These are phyloP conservation scores for Portevinia maculata DNA, from an alignment of 2,888 invertebrate species.

Conservation along the genomic window DNA sequence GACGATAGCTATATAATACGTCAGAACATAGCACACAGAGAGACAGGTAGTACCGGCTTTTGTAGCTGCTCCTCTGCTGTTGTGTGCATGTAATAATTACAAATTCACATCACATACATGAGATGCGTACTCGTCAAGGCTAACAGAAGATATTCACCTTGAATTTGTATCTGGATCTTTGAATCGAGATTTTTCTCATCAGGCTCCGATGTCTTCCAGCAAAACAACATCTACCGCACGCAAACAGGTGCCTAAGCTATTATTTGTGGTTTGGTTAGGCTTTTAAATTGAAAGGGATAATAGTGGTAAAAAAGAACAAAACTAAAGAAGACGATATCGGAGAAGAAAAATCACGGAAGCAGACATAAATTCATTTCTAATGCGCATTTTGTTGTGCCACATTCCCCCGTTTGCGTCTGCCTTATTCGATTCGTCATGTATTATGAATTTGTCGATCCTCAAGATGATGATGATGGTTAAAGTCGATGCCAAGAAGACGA, in stretches of 20 bases:
- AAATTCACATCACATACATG: constrained; percentile 66
- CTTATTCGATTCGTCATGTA: constrained; percentile 61
- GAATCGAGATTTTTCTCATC: constrained; percentile 65
- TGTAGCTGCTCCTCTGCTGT: constrained; percentile 31
- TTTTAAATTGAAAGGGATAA: constrained; percentile 69
- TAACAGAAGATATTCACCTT: constrained; percentile 72
- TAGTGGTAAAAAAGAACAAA: constrained; percentile 16
- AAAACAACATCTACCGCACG: background rate
- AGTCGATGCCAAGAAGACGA: constrained; percentile 57
- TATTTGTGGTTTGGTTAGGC: constrained; percentile 67
- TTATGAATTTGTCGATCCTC: constrained; percentile 70
- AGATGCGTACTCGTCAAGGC: constrained; percentile 68
- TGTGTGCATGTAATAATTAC: constrained; percentile 70
- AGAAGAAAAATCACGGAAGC: constrained; percentile 71
- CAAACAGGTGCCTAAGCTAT: constrained; percentile 58
- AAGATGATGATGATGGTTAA: constrained; percentile 46
- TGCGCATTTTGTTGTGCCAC: constrained; percentile 61
- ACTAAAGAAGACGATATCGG: constrained; percentile 1
- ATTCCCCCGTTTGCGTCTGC: background rate
- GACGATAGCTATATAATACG: constrained; percentile 48
- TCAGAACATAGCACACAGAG: constrained; percentile 56
- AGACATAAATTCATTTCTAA: constrained; percentile 74
- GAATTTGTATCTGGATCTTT: constrained; percentile 71
- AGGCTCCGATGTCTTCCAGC: constrained; percentile 52
- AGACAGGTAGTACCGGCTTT: constrained; percentile 73